Evolutionary conservation across 2,888 invertebrate genomes (phyloP), one percentile per base, ranked within the genome.

Genomic region (Microctonus hyperodae): DNA sequence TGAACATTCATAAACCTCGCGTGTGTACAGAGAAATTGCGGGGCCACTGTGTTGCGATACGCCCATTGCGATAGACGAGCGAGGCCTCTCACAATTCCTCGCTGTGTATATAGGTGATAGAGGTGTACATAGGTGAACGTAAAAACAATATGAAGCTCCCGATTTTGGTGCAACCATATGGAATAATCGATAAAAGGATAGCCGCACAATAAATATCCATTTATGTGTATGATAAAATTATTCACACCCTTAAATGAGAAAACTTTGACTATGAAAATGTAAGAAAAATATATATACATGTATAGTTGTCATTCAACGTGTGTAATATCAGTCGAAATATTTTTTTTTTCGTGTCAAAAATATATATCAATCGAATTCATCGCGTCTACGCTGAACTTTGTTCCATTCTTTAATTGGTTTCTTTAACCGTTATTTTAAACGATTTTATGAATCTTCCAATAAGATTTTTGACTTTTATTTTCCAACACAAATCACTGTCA

Each of bases 151-250:
- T 53, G 62, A 69, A 56, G 35, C 66, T 64, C 64, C 57, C 56
- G 64, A 68, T 68, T 72, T 70, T 62, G 68, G 72, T 72, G 68
- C 69, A 69, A 69, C 70, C 65, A 68, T 64, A 67, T 64, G 70
- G 53, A 66, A 58, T 61, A 67, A 72, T 72, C 72, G 62, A 72
- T 72, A 70, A 68, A 44, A 48, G 23, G 20, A 57, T 57, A 37
- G 37, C 44, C 44, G 16, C 44, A 44, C 44, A 44, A n/a, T 16
- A n/a, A n/a, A n/a, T n/a, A n/a, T n/a, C n/a, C n/a, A n/a, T n/a
- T n/a, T n/a, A n/a, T n/a, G n/a, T n/a, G n/a, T 28, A 53, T n/a
- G n/a, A 7, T 3, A 11, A 28, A 53, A 53, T 28, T 28, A 53
- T 53, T 23, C 7, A 53, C 13, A 22, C 5, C 10, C 9, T 13